phyloP scores from a whole-genome alignment of 2,888 invertebrate species.

The Lepidonotus clava region DNA sequence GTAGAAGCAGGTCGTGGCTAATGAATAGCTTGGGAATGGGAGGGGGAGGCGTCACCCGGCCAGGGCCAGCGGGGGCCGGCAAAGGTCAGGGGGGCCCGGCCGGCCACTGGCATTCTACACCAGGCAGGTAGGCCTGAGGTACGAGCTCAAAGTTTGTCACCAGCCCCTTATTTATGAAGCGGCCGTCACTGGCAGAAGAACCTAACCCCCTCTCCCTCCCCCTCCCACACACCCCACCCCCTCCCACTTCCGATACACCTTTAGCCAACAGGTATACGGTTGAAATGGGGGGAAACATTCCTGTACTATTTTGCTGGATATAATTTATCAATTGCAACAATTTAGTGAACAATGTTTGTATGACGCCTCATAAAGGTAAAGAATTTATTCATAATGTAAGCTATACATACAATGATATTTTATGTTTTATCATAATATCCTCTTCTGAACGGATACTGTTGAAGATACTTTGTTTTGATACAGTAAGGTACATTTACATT shows the following conservation, averaged over 20 bases:
- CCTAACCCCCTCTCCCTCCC: background rate
- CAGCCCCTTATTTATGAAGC: conserved; percentile 5
- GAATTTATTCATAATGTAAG: too few species aligned
- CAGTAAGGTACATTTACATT: too few species aligned
- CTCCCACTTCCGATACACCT: background rate
- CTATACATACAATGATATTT: too few species aligned
- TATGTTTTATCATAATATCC: too few species aligned
- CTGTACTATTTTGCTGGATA: too few species aligned
- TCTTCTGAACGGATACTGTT: too few species aligned
- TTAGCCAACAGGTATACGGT: background rate
- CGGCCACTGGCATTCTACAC: background rate
- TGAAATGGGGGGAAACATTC: background rate
- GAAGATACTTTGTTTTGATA: too few species aligned
- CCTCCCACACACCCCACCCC: background rate
- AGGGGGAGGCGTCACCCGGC: conserved; percentile 1
- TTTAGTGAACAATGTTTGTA: too few species aligned
- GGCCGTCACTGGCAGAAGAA: background rate
- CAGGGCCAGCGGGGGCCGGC: background rate
- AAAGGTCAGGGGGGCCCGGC: background rate
- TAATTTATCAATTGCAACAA: background rate
- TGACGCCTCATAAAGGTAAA: too few species aligned
- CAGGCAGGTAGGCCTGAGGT: background rate
- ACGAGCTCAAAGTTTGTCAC: conserved; percentile 31
- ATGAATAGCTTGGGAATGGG: conserved; percentile 18
- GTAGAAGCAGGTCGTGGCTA: conserved; percentile 24